A percentile compares a stretch with the other conserved stretches of the same genome.
These are phyloP conservation scores for Leucophenga maculata DNA, from an alignment of 2,888 invertebrate species.

Conservation along the genomic window DNA sequence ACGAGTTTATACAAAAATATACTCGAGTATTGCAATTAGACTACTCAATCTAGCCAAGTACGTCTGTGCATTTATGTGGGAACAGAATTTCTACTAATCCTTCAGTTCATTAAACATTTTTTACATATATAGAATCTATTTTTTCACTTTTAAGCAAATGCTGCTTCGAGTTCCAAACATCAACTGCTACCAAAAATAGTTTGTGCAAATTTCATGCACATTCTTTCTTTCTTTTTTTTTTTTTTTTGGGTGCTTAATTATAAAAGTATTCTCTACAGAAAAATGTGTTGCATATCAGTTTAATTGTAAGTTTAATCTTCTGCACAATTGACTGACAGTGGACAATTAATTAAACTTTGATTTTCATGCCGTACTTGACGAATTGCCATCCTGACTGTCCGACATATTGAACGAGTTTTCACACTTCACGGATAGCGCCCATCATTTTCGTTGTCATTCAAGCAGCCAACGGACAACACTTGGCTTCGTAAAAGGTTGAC, in stretches of 20 bases:
- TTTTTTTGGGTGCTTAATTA: slow-evolving; percentile 1
- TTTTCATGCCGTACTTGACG: neutral
- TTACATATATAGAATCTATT: too few relatives aligned
- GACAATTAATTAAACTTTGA: too few relatives aligned
- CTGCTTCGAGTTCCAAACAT: too few relatives aligned
- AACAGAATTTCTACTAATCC: too few relatives aligned
- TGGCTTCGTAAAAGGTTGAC: slow-evolving; percentile 48
- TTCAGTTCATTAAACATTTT: too few relatives aligned
- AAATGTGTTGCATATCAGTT: slow-evolving; percentile 11
- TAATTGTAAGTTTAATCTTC: slow-evolving; percentile 7
- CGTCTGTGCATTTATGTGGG: too few relatives aligned
- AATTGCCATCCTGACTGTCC: neutral
- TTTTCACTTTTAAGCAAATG: too few relatives aligned
- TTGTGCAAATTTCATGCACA: too few relatives aligned
- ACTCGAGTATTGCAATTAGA: too few relatives aligned
- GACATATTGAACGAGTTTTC: neutral
- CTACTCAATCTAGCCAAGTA: too few relatives aligned
- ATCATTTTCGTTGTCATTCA: slow-evolving; percentile 55
- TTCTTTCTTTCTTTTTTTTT: neutral
- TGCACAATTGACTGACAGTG: neutral
- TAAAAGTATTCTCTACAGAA: neutral
- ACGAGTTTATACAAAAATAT: too few relatives aligned
- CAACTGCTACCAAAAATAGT: too few relatives aligned
- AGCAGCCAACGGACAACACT: slow-evolving; percentile 39
- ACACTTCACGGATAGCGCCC: slow-evolving; percentile 28